Base-by-base conservation (phyloP, 2,888 invertebrate genomes). In the Brachycybe producta region DNA sequence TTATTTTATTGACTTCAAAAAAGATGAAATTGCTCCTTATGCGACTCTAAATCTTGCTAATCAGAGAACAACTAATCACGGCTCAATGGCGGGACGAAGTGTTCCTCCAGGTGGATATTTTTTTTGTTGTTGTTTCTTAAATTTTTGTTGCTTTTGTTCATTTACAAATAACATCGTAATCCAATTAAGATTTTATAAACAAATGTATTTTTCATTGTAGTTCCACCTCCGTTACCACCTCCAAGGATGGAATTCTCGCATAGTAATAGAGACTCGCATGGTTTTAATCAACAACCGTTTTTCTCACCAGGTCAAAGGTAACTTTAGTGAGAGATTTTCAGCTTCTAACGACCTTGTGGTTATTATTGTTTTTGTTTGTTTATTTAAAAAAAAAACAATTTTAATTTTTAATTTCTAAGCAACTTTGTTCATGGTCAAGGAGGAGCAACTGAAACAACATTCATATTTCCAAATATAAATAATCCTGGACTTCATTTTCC, bases 11-110 rank as follows among this genome's bases (percentile, higher is more conserved):
- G n/a, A n/a, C n/a, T n/a, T n/a, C n/a, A 7, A 21, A 44, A 23
- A 27, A 7, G 19, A 13, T 26, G 35, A 38, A 17, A 23, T 48
- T 24, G 39, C 48, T 17, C 48, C 48, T 21, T 48, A 48, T 21
- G 48, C 48, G 2, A 48, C 48, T 23, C 23, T 48, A 5, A 27
- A 48, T n/a, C 30, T 48, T 11, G 48, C 48, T 23, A 48, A 40
- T 13, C 48, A 48, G 24, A 13, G 41, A 11, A 5, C 41, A 41
- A 15, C 26, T 5, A 32, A n/a, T 11, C 32, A n/a, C 32, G 11
- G n/a, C 32, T n/a, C 32, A n/a, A 11, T n/a, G n/a, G 11, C 32
- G 32, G 32, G n/a, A 32, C 32, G n/a, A 32, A n/a, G 32, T 32
- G 32, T n/a, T 11, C 11, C 11, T 32, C 32, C 32, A 32, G 11